Evolutionary conservation across 2,113 vertebrate species (phyloP), one percentile per base, ranked within the genome.

Genomic region (Patagioenas fasciata): DNA sequence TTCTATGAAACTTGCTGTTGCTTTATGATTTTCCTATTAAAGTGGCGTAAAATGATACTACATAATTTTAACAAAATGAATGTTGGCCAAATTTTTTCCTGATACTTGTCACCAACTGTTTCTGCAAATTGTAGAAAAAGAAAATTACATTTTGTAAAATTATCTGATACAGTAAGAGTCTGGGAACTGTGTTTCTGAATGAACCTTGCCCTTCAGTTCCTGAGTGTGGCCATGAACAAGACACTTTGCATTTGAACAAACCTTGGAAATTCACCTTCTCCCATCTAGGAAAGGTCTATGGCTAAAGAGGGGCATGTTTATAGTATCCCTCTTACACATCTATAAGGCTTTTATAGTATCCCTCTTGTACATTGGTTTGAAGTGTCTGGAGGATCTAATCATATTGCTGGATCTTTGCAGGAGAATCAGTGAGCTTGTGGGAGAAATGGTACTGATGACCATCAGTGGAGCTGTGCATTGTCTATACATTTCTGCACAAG

Each of bases 21-120:
- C 51, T 84, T 89, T 85, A 93, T 67, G 57, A 93, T 93, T 95
- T 94, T 92, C 67, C 58, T 69, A 48, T 91, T 88, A 66, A 93
- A 95, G 67, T 32, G 44, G 28, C 51, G 80, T 80, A 72, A 95
- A 96, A 66, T 51, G 57, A 25, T 60, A 29, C 54, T 91, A 65
- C 50, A 85, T 65, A 47, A 64, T 78, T 89, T 95, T 64, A 80
- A 74, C 20, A 44, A 36, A 88, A 83, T 8, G 6, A 51, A 87
- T 87, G 51, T 84, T 77, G 51, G 40, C 42, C 56, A 25, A 72
- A n/a, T n/a, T 95, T 88, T n/a, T 85, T 91, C 80, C 78, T 75
- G 87, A 47, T 80, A 60, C 53, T 89, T 71, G n/a, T 57, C 62
- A 67, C 79, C 57, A 84, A 81, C 54, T 93, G 51, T 80, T 95